Conservation (phyloP, 2,113 vertebrate species). For the Pangasianodon gigas region DNA sequence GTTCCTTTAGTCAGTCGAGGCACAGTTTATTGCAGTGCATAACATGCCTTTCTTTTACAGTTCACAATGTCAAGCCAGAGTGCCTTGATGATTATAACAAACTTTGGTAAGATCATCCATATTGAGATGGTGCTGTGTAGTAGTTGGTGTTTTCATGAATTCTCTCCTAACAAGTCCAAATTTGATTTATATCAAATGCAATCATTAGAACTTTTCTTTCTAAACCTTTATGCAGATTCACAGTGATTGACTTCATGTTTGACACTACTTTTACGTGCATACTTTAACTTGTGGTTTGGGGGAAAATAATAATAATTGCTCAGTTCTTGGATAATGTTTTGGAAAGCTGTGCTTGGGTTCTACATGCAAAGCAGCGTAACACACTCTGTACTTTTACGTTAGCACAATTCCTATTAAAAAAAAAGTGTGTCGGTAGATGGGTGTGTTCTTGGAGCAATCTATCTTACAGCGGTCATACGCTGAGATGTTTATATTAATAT, state of each 20-base stretch:
- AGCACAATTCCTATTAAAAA: not conserved
- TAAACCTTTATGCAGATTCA: not conserved
- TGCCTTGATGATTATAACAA: slow-evolving; percentile 96
- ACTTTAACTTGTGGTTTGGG: not conserved
- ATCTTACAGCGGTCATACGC: not conserved
- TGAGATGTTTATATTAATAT: not conserved
- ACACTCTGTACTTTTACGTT: not conserved
- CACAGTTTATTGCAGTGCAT: slow-evolving; percentile 19
- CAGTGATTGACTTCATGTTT: not conserved
- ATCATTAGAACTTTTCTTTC: not conserved
- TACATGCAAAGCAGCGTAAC: not conserved
- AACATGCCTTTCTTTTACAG: slow-evolving; percentile 76
- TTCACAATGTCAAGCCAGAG: slow-evolving; percentile 98
- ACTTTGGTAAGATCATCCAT: slow-evolving; percentile 83
- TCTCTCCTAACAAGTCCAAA: not conserved
- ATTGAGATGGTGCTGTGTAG: not conserved
- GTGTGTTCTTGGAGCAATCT: not conserved
- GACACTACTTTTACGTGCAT: not conserved
- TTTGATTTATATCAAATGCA: not conserved
- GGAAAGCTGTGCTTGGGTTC: not conserved
- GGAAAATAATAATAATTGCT: not conserved
- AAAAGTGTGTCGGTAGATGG: not conserved
- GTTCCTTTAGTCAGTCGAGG: slow-evolving; percentile 26
- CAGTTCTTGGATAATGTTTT: not conserved
- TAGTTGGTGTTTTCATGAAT: not conserved